Percentiles rank a stretch among this genome's conserved stretches.
These are phyloP conservation scores for Caenorhabditis sp. DNA, from an alignment of 2,888 invertebrate genomes.

Conservation along the genomic window DNA sequence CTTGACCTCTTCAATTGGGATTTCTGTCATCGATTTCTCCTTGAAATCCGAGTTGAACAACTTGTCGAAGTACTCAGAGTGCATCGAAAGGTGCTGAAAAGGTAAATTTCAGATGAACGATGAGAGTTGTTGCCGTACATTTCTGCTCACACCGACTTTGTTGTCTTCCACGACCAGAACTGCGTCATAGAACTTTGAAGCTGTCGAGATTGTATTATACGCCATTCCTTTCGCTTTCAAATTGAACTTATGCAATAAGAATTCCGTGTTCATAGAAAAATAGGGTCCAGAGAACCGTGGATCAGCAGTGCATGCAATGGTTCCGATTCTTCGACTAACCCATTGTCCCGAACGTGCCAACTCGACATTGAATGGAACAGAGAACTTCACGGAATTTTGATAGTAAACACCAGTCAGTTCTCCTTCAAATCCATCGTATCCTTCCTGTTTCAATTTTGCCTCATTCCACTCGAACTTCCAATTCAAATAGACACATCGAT, in stretches of 20 bases:
- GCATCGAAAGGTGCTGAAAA: not conserved
- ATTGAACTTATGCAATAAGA: too few relatives aligned
- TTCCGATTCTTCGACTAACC: not conserved
- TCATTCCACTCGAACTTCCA: not conserved
- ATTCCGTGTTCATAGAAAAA: too few relatives aligned
- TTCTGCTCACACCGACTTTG: not conserved
- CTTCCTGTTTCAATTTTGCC: not conserved
- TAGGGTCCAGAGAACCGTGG: too few relatives aligned
- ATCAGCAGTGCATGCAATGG: too few relatives aligned
- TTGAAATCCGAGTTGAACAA: not conserved
- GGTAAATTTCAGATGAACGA: too few relatives aligned
- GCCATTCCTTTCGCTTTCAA: too few relatives aligned
- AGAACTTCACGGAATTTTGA: too few relatives aligned
- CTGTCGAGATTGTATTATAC: too few relatives aligned
- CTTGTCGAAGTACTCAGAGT: not conserved
- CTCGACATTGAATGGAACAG: too few relatives aligned
- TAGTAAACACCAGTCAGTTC: too few relatives aligned
- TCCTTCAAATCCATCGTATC: not conserved
- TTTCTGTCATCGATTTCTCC: not conserved
- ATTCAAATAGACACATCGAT: not conserved
- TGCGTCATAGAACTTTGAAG: not conserved
- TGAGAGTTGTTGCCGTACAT: not conserved
- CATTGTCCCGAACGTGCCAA: not conserved
- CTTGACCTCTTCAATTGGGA: not conserved
- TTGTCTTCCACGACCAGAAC: not conserved